Evolutionary conservation across 2,113 vertebrate species (phyloP).

Genomic region (Psittacula cyanocephala): DNA sequence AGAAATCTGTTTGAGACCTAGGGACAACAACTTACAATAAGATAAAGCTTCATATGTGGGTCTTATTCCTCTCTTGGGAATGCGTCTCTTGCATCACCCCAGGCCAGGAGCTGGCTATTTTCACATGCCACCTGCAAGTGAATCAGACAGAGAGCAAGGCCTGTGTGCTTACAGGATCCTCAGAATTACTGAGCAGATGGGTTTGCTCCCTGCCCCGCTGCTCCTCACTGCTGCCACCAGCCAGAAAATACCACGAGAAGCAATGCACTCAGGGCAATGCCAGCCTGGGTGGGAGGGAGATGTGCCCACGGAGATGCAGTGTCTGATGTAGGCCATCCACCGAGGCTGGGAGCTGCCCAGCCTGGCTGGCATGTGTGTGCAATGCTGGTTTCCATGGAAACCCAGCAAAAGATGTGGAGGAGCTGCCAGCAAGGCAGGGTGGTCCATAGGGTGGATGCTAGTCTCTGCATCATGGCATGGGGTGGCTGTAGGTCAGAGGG

Average conservation of each 20-base stretch:
- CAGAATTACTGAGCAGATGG: accelerated
- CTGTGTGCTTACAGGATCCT: not conserved
- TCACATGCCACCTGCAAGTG: not conserved
- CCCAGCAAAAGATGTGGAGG: constrained; percentile 50
- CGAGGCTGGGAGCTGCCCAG: not conserved
- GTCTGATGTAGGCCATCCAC: not conserved
- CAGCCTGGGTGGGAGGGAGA: not conserved
- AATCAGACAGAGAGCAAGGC: not conserved
- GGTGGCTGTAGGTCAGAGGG: not conserved
- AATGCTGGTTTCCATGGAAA: constrained; percentile 72
- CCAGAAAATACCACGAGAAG: not conserved
- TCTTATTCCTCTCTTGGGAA: not conserved
- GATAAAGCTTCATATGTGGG: not conserved
- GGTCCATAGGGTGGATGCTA: constrained; percentile 4
- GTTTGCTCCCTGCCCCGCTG: not conserved
- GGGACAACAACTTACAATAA: not conserved
- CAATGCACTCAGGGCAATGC: accelerated
- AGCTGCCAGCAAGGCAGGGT: constrained; percentile 10
- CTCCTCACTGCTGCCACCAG: accelerated
- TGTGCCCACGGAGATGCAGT: not conserved
- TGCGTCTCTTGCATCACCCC: not conserved
- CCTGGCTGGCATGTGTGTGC: not conserved
- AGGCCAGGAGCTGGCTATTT: not conserved
- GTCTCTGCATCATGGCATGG: accelerated
- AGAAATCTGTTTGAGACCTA: not conserved